phyloP scores from a whole-genome alignment of 2,797 vertebrate genomes.

The Pseudopleuronectes americanus region DNA sequence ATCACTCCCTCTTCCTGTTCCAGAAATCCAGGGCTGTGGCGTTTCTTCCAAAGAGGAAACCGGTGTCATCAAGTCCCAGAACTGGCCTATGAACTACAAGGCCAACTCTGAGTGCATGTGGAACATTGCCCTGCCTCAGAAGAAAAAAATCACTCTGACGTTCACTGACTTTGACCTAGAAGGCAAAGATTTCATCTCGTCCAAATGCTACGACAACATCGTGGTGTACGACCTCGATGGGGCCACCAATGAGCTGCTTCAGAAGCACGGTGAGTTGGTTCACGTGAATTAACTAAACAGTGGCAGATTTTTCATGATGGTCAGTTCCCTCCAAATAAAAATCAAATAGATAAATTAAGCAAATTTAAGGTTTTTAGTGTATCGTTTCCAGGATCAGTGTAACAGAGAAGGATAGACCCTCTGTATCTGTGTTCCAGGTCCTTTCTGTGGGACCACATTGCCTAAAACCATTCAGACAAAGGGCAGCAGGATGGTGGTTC shows the following conservation, averaged over 20 bases:
- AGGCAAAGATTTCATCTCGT: conserved; percentile 57
- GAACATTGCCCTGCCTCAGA: conserved; percentile 70
- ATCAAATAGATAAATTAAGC: not conserved
- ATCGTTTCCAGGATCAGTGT: too few species aligned
- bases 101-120: conserved; percentile 82
- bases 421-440: conserved; percentile 67
- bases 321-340: not conserved
- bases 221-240: conserved; percentile 71
- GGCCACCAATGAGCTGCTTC: conserved; percentile 28
- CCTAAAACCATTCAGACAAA: conserved; percentile 72
- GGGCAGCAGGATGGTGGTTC: conserved; percentile 76
- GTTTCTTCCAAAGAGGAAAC: conserved; percentile 70
- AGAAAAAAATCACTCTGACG: conserved; percentile 73
- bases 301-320: not conserved
- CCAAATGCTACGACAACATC: conserved; percentile 78
- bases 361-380: not conserved
- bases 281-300: not conserved
- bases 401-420: not conserved
- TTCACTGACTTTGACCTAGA: conserved; percentile 86
- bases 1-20: conserved; percentile 28
- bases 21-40: conserved; percentile 85
- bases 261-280: conserved; percentile 66
- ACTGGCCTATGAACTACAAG: conserved; percentile 84
- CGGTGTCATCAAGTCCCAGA: conserved; percentile 81
- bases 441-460: conserved; percentile 79